phyloP scores from a whole-genome alignment of 2,888 invertebrate genomes.

The Sminthurinus aureus region DNA sequence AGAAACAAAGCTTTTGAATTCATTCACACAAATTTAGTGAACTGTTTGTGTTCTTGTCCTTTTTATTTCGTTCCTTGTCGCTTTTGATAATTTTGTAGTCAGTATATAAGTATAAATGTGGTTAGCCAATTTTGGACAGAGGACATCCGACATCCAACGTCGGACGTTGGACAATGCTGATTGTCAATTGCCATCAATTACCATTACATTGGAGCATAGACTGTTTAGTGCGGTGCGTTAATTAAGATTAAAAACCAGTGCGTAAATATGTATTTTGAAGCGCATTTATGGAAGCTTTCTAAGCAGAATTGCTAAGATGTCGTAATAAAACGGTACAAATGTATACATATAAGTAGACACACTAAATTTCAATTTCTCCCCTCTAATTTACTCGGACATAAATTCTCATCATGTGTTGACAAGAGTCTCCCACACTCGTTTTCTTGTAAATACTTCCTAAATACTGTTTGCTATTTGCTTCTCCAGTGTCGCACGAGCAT shows the following conservation, averaged over 20 bases:
- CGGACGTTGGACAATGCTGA: background rate
- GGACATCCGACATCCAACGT: background rate
- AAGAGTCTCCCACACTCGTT: background rate
- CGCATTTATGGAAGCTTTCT: background rate
- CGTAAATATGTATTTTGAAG: background rate
- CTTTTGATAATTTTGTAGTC: too few species aligned
- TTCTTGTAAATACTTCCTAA: too few species aligned
- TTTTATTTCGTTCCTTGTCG: too few species aligned
- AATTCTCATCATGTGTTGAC: slow-evolving; percentile 46
- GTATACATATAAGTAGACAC: background rate
- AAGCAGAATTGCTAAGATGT: background rate
- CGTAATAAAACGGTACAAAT: background rate
- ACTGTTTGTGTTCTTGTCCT: too few species aligned
- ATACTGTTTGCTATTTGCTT: too few species aligned
- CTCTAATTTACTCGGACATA: slow-evolving; percentile 40
- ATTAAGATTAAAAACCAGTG: background rate
- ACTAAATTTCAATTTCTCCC: slow-evolving; percentile 46
- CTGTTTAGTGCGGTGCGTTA: background rate
- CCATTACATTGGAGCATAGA: background rate
- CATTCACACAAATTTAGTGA: too few species aligned
- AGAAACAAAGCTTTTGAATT: too few species aligned
- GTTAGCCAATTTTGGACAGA: too few species aligned
- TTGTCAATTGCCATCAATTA: background rate
- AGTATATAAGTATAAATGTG: too few species aligned
- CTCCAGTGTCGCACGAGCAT: too few species aligned